Base-by-base conservation (phyloP, 2,797 vertebrate species). In the Chelonia mydas region DNA sequence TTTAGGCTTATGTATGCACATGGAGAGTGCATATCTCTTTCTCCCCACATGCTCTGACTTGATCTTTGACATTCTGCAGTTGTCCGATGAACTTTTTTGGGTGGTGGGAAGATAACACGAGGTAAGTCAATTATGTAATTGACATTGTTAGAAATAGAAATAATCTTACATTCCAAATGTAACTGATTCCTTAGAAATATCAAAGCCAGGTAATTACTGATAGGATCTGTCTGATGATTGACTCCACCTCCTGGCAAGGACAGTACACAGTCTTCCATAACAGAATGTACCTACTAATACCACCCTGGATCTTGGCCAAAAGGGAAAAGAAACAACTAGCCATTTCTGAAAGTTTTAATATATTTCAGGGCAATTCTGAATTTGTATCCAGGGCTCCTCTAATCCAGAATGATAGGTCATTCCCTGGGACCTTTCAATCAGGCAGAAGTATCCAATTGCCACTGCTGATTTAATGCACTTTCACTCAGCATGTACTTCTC, bases 381-480 rank as follows among this genome's bases (percentile, higher is more conserved):
- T 94, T 84, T 90, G 23, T 59, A 81, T 91, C 31, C 61, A 51
- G 47, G 28, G 61, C 31, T 90, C 45, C 74, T 74, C 41, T 92
- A 91, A 91, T 83, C 61, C 84, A 88, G 87, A 72, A 88, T 45
- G 80, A 95, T 37, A 74, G 53, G 41, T 95, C 87, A 72, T 94
- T 97, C 87, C 21, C 76, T 61, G 77, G 54, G 79, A 90, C 55
- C 72, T 89, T 78, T 89, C 89, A 47, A 72, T 92, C 74, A 96
- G 50, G 19, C 54, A 72, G 68, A 86, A 57, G 81, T 83, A 84
- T 54, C 47, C 49, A 57, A 51, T 21, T 96, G 76, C 83, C 1
- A 0, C 47, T n/a, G 90, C 90, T 84, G 23, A 88, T 95, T 95
- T 95, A 0, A 0, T 83, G 59, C 53, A n/a, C 37, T 92, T 96